Conservation (phyloP, 2,888 invertebrate genomes). For the Meliscaeva auricollis region DNA sequence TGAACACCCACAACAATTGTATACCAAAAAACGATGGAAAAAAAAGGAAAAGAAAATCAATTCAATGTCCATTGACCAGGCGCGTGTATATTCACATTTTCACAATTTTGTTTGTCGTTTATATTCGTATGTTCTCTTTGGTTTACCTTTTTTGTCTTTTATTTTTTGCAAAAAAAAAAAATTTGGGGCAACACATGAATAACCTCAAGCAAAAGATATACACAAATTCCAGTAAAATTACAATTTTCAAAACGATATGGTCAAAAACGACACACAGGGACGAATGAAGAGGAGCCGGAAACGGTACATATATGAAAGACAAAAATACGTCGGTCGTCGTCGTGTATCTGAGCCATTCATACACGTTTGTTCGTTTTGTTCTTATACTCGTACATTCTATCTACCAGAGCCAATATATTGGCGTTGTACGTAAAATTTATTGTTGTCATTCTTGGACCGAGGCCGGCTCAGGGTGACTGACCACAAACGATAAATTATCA, state of each 20-base stretch:
- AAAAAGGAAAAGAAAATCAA: slow-evolving; percentile 25
- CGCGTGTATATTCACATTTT: no score
- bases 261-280: background rate
- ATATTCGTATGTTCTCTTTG: slow-evolving; percentile 14
- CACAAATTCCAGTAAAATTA: no score
- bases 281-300: background rate
- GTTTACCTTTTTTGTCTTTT: slow-evolving; percentile 13
- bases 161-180: slow-evolving; percentile 20
- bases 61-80: slow-evolving; percentile 64
- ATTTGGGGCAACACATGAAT: slow-evolving; percentile 66
- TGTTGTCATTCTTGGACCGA: slow-evolving; percentile 74
- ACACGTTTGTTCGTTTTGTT: no score
- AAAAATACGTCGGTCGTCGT: slow-evolving; percentile 8
- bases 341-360: background rate
- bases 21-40: background rate
- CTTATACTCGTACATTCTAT: background rate
- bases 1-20: slow-evolving; percentile 33
- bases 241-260: slow-evolving; percentile 11
- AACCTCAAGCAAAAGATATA: slow-evolving; percentile 40
- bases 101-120: slow-evolving; percentile 37
- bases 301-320: no score
- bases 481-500: slow-evolving; percentile 75
- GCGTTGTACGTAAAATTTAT: slow-evolving; percentile 64
- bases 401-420: slow-evolving; percentile 33
- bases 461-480: slow-evolving; percentile 75